Evolutionary conservation across 2,797 vertebrate species (phyloP).

Genomic region (Luscinia luscinia): DNA sequence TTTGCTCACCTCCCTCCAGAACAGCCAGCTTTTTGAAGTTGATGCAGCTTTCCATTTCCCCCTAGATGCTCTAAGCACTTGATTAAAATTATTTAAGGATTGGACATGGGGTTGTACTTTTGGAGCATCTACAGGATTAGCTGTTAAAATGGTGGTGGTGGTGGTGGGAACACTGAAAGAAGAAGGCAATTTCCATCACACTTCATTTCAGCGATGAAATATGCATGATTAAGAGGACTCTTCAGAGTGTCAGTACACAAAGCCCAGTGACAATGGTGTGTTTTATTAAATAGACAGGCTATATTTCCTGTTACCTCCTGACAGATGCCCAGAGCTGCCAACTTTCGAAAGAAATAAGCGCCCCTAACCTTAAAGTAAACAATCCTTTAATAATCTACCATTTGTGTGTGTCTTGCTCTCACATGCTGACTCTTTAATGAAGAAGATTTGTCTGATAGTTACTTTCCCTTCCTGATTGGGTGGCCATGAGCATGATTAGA

Average conservation of each 20-base stretch:
- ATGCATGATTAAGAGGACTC: neutral
- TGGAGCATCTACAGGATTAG: neutral
- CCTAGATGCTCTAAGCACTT: neutral
- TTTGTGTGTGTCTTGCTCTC: neutral
- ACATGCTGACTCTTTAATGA: neutral
- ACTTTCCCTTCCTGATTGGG: neutral
- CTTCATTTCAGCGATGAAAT: neutral
- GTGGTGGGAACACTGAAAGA: neutral
- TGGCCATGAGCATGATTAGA: neutral
- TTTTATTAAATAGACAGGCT: neutral
- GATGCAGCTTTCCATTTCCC: neutral
- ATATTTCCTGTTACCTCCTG: conserved; percentile 9
- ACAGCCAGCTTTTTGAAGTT: neutral
- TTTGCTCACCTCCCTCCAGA: neutral
- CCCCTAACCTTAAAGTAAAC: neutral
- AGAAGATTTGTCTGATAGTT: neutral
- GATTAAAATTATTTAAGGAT: neutral
- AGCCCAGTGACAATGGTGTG: neutral
- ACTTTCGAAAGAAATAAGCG: neutral
- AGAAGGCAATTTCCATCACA: neutral
- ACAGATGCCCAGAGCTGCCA: conserved; percentile 16
- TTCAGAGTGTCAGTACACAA: neutral
- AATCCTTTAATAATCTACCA: neutral
- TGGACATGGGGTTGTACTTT: neutral
- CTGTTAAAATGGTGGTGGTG: neutral